Base-by-base conservation (phyloP, 2,888 invertebrate species). In the Pachycephus smyrnensis region DNA sequence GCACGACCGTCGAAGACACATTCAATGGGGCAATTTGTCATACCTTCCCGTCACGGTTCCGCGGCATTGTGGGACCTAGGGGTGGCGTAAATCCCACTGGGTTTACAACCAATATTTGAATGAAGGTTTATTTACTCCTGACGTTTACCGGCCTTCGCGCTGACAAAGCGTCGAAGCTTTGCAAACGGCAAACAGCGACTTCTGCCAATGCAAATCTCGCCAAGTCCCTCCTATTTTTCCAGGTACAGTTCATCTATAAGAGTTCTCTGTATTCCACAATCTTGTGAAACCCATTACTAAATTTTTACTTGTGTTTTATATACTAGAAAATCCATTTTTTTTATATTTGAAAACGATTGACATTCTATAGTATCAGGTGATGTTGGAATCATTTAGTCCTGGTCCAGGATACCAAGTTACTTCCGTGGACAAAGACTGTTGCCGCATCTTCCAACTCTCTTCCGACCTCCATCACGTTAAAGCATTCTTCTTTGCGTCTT, bases 41-140 rank as follows among this genome's bases (percentile, higher is more conserved):
- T 71, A 71, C 71, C 30, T 33, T 71, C 71, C 71, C 32, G 71
- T 71, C 71, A 75, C 55, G n/a, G 80, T 69, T 76, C 78, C 77
- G 79, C 79, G 79, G 76, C 81, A 79, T 83, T 83, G 82, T 83
- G 82, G 81, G 82, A 78, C 82, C 80, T 75, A 73, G 69, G 40
- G 73, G 15, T 76, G 32, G 75, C 73, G 75, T 69, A 77, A 76
- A 80, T 75, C 74, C 33, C 78, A 74, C 32, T 37, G 69, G 77
- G 75, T 77, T 73, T 80, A 73, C 81, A 80, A 79, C 78, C 80
- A 80, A 84, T 84, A 82, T 84, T 83, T 84, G 80, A 75, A 79
- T 74, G 69, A 74, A 35, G 84, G 78, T 82, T 82, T 81, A 83
- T 80, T 80, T 80, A 76, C 76, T 55, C 40, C 75, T 71, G 73